Conservation (phyloP, 2,113 vertebrate genomes). For the Pavo muticus region DNA sequence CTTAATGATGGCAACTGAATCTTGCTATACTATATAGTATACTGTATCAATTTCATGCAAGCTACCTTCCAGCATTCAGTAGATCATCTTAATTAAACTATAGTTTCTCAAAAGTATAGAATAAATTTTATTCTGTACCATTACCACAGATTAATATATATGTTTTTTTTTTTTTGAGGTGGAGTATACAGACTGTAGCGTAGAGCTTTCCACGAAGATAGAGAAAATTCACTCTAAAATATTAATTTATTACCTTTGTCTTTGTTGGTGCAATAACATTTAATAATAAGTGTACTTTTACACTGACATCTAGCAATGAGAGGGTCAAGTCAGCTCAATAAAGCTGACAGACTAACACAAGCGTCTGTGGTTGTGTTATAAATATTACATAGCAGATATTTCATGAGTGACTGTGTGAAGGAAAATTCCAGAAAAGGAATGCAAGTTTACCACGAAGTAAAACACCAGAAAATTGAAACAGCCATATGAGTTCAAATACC, state of each 20-base stretch:
- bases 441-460: slow-evolving; percentile 5
- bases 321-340: slow-evolving; percentile 49
- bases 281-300: slow-evolving; percentile 39
- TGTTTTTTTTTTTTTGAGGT: background rate
- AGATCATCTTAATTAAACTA: slow-evolving; percentile 59
- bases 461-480: background rate
- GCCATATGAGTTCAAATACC: background rate
- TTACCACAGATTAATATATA: background rate
- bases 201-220: background rate
- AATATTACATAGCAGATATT: slow-evolving; percentile 40
- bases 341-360: slow-evolving; percentile 29
- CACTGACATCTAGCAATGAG: slow-evolving; percentile 35
- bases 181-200: background rate
- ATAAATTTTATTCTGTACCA: slow-evolving; percentile 38
- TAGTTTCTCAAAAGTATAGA: slow-evolving; percentile 26
- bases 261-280: slow-evolving; percentile 37
- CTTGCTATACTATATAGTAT: background rate
- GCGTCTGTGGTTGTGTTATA: slow-evolving; percentile 5
- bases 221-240: slow-evolving; percentile 21
- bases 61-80: slow-evolving; percentile 36
- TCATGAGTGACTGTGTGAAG: background rate
- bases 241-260: slow-evolving; percentile 41
- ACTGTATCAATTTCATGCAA: slow-evolving; percentile 11
- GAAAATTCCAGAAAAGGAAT: slow-evolving; percentile 34
- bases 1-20: slow-evolving; percentile 32